Percentiles rank a stretch among this genome's conserved stretches.
Conservation (phyloP, 2,888 invertebrate species). For the Synergus japonicus region DNA sequence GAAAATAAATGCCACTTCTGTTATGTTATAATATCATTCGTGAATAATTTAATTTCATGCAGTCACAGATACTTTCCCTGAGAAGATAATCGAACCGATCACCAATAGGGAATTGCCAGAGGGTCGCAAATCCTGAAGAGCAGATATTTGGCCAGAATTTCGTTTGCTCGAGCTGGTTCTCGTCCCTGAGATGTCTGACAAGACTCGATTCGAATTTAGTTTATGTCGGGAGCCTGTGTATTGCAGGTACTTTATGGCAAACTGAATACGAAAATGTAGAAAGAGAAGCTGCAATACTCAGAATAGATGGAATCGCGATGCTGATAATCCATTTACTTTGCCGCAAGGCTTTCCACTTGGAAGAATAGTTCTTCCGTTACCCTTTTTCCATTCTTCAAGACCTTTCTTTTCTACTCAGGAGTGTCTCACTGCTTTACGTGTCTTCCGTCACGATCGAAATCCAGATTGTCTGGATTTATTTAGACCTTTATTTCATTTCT, state of each 20-base stretch:
- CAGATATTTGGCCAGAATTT: slow-evolving; percentile 31
- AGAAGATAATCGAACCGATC: slow-evolving; percentile 26
- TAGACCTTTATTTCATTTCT: slow-evolving; percentile 11
- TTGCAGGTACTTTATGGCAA: slow-evolving; percentile 36
- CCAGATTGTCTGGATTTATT: slow-evolving; percentile 9
- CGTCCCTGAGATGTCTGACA: slow-evolving; percentile 21
- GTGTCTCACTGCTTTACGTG: slow-evolving; percentile 30
- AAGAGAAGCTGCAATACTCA: slow-evolving; percentile 31
- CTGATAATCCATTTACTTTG: slow-evolving; percentile 57
- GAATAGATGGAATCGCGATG: slow-evolving; percentile 55
- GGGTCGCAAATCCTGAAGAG: slow-evolving; percentile 19
- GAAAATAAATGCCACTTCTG: no score
- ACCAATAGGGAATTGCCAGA: not conserved
- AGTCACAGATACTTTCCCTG: not conserved
- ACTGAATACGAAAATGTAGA: slow-evolving; percentile 30
- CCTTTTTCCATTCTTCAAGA: slow-evolving; percentile 2
- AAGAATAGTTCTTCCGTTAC: slow-evolving; percentile 33
- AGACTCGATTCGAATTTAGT: slow-evolving; percentile 36
- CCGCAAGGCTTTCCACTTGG: slow-evolving; percentile 48
- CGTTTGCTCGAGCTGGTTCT: slow-evolving; percentile 9
- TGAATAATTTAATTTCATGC: not conserved
- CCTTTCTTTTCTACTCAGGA: slow-evolving; percentile 35
- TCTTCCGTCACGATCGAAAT: slow-evolving; percentile 8
- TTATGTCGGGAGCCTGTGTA: slow-evolving; percentile 13
- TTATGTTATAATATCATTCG: no score